A percentile compares a stretch with the other conserved stretches of the same genome.
Evolutionary conservation across 1,140 invertebrate species (phyloP).

Genomic region (Plutomurus gul): DNA sequence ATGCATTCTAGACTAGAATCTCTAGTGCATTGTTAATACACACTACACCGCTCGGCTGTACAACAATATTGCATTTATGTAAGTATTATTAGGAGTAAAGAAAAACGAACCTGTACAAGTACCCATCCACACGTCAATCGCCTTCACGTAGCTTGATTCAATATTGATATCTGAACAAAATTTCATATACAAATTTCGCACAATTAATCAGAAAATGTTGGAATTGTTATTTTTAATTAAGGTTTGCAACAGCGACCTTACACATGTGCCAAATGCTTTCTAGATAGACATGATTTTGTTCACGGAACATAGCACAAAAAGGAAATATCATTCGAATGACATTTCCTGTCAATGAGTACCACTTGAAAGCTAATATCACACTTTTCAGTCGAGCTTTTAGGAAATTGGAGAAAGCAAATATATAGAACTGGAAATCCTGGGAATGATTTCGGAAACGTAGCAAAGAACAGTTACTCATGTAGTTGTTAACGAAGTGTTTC

Average conservation of each 20-base stretch:
- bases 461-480: no score
- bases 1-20: no score
- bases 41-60: no score
- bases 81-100: background rate
- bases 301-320: background rate
- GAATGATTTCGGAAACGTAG: no score
- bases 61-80: no score
- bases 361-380: background rate
- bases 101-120: constrained; percentile 46
- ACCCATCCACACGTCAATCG: constrained; percentile 51
- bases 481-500: no score
- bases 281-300: background rate
- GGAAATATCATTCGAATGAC: background rate
- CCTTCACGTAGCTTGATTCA: constrained; percentile 61
- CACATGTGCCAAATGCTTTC: background rate
- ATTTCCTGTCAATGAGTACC: constrained; percentile 23
- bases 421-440: background rate
- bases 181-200: no score
- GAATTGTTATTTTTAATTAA: background rate
- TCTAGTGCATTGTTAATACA: no score
- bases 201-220: no score
- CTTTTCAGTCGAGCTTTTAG: background rate
- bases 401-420: background rate
- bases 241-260: no score
- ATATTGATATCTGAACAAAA: constrained; percentile 54